A percentile compares a stretch with the other conserved stretches of the same genome.
These are phyloP conservation scores for Naja naja DNA, from an alignment of 2,113 vertebrate species.

Conservation along the genomic window DNA sequence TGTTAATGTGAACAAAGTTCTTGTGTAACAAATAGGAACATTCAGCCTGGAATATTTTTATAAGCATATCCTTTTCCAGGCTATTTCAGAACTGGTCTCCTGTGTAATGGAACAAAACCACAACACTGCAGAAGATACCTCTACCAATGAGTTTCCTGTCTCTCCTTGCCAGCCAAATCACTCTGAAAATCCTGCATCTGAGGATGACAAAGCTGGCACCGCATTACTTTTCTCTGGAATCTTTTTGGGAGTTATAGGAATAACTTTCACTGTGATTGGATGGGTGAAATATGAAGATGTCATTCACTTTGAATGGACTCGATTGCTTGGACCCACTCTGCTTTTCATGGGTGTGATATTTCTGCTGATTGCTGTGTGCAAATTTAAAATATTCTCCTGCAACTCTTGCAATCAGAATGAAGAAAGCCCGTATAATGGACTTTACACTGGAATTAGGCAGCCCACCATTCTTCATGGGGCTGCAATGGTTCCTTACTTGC, in stretches of 20 bases:
- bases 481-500: conserved; percentile 76
- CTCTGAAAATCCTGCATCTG: conserved; percentile 68
- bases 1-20: conserved; percentile 49
- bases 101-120: conserved; percentile 63
- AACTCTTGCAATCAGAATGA: conserved; percentile 67
- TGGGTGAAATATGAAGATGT: conserved; percentile 72
- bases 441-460: conserved; percentile 76
- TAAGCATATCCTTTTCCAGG: conserved; percentile 22
- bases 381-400: conserved; percentile 75
- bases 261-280: conserved; percentile 78
- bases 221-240: conserved; percentile 80
- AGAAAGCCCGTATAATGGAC: conserved; percentile 54
- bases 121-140: conserved; percentile 61
- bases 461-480: conserved; percentile 75
- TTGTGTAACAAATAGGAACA: conserved; percentile 61
- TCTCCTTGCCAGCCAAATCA: conserved; percentile 61
- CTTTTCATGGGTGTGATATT: conserved; percentile 80
- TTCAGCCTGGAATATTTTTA: conserved; percentile 42
- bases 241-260: conserved; percentile 77
- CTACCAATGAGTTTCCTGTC: conserved; percentile 69
- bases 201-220: conserved; percentile 76
- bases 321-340: conserved; percentile 82
- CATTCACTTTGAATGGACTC: conserved; percentile 76
- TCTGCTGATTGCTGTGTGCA: conserved; percentile 79
- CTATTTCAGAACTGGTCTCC: neutral